Conservation (phyloP, 2,113 vertebrate genomes). For the Psilopsiagon aymara region DNA sequence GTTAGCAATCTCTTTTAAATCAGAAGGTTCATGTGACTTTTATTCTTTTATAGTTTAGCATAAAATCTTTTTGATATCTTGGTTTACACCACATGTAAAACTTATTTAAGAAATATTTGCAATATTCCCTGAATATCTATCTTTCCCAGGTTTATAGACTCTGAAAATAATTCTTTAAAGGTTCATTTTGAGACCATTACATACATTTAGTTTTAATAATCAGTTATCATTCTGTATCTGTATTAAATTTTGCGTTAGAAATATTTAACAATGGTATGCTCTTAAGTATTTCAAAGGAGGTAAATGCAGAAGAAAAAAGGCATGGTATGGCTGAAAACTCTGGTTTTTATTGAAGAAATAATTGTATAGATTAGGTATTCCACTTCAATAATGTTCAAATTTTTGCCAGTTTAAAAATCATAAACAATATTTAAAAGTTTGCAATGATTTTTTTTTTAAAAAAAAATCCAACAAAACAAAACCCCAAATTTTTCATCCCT, state of each 20-base stretch:
- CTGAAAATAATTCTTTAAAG: not conserved
- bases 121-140: not conserved
- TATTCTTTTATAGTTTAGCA: not conserved
- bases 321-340: not conserved
- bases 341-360: not conserved
- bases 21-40: not conserved
- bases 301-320: not conserved
- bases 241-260: not conserved
- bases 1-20: not conserved
- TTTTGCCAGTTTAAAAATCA: not conserved
- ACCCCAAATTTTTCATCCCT: fast-evolving
- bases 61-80: not conserved
- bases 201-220: not conserved
- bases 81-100: not conserved
- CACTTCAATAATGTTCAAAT: not conserved
- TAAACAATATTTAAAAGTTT: not conserved
- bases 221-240: not conserved
- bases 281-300: not conserved
- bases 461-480: not conserved
- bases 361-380: not conserved
- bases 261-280: not conserved
- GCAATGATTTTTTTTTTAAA: not conserved
- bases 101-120: not conserved
- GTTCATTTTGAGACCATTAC: not conserved
- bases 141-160: not conserved